Conservation (phyloP, 2,113 vertebrate genomes). For the Malurus cyaneus region DNA sequence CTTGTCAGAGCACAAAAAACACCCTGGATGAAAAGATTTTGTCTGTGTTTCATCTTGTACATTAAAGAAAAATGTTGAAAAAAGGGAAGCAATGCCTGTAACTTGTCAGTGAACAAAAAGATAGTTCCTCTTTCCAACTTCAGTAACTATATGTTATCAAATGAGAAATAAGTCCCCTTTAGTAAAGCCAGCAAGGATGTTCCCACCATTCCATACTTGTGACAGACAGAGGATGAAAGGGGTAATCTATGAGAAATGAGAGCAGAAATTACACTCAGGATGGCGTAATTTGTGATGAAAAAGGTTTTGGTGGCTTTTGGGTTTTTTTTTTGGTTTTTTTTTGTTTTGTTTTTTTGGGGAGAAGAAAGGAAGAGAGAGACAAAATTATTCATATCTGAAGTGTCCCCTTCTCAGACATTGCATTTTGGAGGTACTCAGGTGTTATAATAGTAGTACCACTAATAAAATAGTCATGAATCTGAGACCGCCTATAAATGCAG, state of each 20-base stretch:
- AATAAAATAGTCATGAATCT: background rate
- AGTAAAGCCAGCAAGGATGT: background rate
- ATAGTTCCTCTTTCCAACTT: background rate
- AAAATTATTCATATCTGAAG: background rate
- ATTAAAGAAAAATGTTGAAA: background rate
- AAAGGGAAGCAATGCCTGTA: background rate
- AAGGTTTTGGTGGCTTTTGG: no score
- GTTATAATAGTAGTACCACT: background rate
- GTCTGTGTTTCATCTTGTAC: background rate
- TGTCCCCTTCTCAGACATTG: background rate
- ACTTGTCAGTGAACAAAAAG: background rate
- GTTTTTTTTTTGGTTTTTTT: no score
- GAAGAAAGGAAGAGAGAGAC: background rate
- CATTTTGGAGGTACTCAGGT: accelerated
- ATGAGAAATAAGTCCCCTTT: background rate
- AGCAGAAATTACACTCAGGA: background rate
- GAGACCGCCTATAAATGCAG: background rate
- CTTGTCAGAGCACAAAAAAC: background rate
- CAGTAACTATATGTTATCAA: background rate
- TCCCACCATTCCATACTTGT: background rate
- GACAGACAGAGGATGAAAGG: background rate
- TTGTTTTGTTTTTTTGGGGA: no score
- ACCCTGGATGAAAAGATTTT: background rate
- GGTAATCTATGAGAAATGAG: background rate
- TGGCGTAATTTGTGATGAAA: background rate